Base-by-base conservation (phyloP, 2,113 vertebrate species). In the Copsychus sechellarum region DNA sequence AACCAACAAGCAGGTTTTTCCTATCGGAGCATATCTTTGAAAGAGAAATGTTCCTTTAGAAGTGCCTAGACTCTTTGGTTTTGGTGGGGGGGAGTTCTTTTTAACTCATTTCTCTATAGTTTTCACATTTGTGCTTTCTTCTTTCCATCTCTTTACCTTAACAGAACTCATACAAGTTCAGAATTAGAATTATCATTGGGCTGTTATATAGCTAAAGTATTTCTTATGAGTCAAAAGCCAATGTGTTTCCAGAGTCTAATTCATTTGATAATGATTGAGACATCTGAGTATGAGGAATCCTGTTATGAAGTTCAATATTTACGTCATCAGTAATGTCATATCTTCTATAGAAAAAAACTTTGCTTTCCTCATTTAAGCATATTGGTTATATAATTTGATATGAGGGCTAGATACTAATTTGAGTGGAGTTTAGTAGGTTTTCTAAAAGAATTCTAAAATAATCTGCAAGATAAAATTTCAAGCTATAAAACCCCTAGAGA, bases 141-240 rank as follows among this genome's bases (percentile, higher is more conserved):
- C 60, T 89, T 42, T 94, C 64, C 38, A 51, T 89, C 50, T 88
- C 67, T 92, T 92, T 95, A 33, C 95, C 90, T 95, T 94, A 85
- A 67, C 87, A 78, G 92, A 96, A 92, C 48, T 85, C 36, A 11
- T 67, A 48, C 16, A 82, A 89, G 25, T 76, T 73, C 84, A 73
- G 83, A 83, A 90, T 94, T 90, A 76, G 28, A 83, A 81, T 93
- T 67, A 77, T 65, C 67, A 89, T 42, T 85, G 77, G 53, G 13
- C 69, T 97, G 54, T 86, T 78, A 48, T 88, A 54, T 81, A 90
- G 90, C 77, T 92, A 54, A 20, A 9, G 29, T 67, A 36, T 74
- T 62, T 92, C 72, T 81, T 89, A 76, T 25, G 60, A 62, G 18
- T 51, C 34, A 62, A 88, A 89, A 96, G 67, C 65, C 50, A 56